Percentiles rank a stretch among this genome's conserved stretches.
These are phyloP conservation scores for Ophion ellenae DNA, from an alignment of 2,888 invertebrate genomes.

Conservation along the genomic window DNA sequence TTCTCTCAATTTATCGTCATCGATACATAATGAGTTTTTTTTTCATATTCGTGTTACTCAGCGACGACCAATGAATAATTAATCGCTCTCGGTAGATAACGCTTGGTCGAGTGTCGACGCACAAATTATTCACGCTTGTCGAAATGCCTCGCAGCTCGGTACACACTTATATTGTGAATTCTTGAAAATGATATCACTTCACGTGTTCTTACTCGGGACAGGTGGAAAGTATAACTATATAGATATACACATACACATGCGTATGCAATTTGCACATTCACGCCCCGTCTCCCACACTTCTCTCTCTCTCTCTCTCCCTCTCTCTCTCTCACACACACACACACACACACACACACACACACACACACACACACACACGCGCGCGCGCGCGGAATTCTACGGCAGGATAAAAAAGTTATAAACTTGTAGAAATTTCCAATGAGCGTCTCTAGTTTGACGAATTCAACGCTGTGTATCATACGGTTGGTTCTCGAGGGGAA, in stretches of 20 bases:
- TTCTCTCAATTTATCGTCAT: conserved; percentile 51
- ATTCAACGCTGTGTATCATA: no score
- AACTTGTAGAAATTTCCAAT: neutral
- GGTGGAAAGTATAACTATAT: conserved; percentile 11
- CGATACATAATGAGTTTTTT: conserved; percentile 24
- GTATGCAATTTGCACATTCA: no score
- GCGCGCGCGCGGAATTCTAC: no score
- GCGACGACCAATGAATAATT: conserved; percentile 44
- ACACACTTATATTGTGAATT: conserved; percentile 39
- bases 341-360: no score
- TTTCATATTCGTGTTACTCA: conserved; percentile 13
- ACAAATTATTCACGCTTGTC: conserved; percentile 54
- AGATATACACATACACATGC: neutral
- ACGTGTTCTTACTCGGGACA: conserved; percentile 1
- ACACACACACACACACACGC: no score
- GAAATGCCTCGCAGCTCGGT: conserved; percentile 46
- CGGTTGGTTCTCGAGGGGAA: no score
- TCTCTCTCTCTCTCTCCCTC: no score
- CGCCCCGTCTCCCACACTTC: no score
- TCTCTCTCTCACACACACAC: no score
- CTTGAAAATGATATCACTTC: conserved; percentile 49
- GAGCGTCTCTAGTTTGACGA: no score
- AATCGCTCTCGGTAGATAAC: conserved; percentile 41
- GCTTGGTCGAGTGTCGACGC: conserved; percentile 39
- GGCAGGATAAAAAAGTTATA: neutral